Conservation (phyloP, 2,113 vertebrate species). For the Neomonachus schauinslandi region DNA sequence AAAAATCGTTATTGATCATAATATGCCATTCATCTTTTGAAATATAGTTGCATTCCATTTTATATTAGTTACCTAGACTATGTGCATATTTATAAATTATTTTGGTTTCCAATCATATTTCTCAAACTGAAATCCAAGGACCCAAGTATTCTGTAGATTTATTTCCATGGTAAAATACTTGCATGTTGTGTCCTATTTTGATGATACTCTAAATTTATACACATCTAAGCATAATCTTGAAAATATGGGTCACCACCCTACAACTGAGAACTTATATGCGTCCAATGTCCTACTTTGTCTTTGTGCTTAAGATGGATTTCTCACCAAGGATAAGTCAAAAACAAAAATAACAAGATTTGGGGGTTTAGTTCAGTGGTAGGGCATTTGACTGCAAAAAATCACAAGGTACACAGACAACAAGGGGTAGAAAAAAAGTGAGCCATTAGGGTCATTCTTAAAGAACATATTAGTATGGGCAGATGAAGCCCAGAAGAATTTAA, state of each 20-base stretch:
- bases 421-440: background rate
- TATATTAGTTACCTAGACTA: background rate
- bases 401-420: background rate
- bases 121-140: background rate
- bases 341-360: background rate
- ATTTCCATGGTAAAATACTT: background rate
- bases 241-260: background rate
- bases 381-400: background rate
- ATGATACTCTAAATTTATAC: background rate
- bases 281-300: background rate
- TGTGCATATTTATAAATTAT: background rate
- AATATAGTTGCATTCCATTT: background rate
- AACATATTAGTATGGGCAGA: background rate
- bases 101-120: background rate
- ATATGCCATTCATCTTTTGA: conserved; percentile 23
- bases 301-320: background rate
- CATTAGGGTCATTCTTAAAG: background rate
- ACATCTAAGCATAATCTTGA: background rate
- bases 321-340: background rate
- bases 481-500: background rate
- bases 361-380: background rate
- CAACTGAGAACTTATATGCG: background rate
- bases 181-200: background rate
- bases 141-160: background rate
- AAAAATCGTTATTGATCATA: background rate